phyloP scores from a whole-genome alignment of 2,113 vertebrate species.

The Drymodes brunneopygia region DNA sequence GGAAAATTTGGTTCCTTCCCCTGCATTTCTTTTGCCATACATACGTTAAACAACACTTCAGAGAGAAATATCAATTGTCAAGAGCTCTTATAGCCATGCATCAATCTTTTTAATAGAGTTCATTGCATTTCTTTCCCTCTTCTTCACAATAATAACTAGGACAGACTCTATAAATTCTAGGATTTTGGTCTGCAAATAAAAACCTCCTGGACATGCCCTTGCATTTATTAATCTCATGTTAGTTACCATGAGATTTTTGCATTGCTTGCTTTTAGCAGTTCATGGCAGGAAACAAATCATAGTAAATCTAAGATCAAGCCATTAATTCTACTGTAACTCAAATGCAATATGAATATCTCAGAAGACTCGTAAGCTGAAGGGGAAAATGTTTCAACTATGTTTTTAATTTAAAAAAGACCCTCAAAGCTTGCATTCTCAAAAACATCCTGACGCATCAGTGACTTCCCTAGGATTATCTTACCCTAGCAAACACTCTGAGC shows the following conservation, averaged over 20 bases:
- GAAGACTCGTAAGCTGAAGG: not conserved
- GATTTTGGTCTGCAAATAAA: constrained; percentile 14
- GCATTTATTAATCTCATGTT: not conserved
- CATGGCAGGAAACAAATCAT: not conserved
- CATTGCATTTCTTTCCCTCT: not conserved
- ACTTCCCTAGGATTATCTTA: not conserved
- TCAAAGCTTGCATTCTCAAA: not conserved
- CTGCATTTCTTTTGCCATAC: not conserved
- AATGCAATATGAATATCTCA: not conserved
- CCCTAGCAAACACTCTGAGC: not conserved
- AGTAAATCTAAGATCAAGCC: not conserved
- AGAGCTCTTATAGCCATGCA: not conserved
- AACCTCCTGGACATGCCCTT: not conserved
- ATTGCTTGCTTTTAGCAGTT: not conserved
- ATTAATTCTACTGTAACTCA: not conserved
- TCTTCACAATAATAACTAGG: not conserved
- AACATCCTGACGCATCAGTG: not conserved
- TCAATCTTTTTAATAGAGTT: constrained; percentile 44
- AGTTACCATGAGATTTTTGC: not conserved
- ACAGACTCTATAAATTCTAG: constrained; percentile 14
- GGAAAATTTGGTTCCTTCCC: not conserved
- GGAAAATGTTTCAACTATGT: not conserved
- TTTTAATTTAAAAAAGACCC: not conserved
- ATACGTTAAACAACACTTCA: constrained; percentile 7
- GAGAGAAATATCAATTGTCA: constrained; percentile 6